Base-by-base conservation (phyloP, 2,888 invertebrate genomes). In the Cybosia mesomella region DNA sequence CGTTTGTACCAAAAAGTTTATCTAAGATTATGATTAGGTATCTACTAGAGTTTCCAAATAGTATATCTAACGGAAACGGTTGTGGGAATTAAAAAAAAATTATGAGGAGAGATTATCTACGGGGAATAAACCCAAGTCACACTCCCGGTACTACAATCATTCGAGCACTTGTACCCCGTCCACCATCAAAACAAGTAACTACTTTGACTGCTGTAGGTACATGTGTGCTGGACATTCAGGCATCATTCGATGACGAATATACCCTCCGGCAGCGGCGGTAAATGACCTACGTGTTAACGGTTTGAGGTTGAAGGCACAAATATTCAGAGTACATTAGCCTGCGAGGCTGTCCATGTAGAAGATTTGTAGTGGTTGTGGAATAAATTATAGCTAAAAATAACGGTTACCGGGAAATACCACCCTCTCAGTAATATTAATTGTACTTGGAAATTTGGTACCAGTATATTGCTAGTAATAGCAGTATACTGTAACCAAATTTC, bases 171-270 rank as follows among this genome's bases (percentile, higher is more conserved):
- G 24, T 28, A 58, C 18, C 21, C 22, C n/a, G 9, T 55, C 13
- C 13, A 22, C 54, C 24, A 1, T 13, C 55, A 54, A 21, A 11
- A 9, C 54, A 54, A 54, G 54, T 8, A 21, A 54, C 54, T 22
- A 54, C 11, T 22, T 24, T 11, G 22, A 24, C 53, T 53, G 21
- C 21, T 22, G 21, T 13, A 13, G 15, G 55, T 55, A 87, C 80
- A n/a, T n/a, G 71, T 81, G 76, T 84, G 86, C 67, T 83, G 80
- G 83, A 85, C 85, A 87, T 87, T 88, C 89, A 88, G 87, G 87
- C 86, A 87, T 82, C 82, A 78, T 28, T 43, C 43, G 57, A 68
- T 78, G 85, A 80, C 82, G 80, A 77, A 67, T 73, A 58, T 71
- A 74, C 82, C 78, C 81, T 54, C 83, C 81, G 72, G 76, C 63